These are phyloP conservation scores for Rhea americana DNA, from an alignment of 2,113 vertebrate genomes.

Conservation along the genomic window DNA sequence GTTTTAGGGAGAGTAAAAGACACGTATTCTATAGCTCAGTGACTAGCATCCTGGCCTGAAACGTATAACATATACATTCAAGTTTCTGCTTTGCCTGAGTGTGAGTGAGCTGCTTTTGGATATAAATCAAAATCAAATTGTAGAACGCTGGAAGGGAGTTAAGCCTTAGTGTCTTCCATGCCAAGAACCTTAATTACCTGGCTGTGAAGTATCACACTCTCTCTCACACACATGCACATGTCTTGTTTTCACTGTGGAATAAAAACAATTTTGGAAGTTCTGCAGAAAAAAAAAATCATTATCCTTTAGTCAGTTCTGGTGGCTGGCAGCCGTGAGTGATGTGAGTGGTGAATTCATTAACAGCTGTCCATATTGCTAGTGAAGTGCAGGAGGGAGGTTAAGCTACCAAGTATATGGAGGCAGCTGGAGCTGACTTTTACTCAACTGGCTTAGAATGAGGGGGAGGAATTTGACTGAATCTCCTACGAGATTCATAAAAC, in stretches of 20 bases:
- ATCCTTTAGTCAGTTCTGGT: not conserved
- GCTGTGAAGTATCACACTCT: not conserved
- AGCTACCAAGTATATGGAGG: not conserved
- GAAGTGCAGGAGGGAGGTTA: not conserved
- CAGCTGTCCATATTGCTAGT: not conserved
- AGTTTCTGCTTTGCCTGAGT: slow-evolving; percentile 10
- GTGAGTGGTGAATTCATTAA: not conserved
- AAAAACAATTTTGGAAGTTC: not conserved
- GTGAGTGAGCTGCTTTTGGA: slow-evolving; percentile 48
- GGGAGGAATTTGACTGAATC: not conserved
- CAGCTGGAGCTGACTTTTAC: not conserved
- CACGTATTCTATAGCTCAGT: not conserved
- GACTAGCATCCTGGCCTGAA: slow-evolving; percentile 9
- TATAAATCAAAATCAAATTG: slow-evolving; percentile 46
- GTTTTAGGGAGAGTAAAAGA: slow-evolving; percentile 9
- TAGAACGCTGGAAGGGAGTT: slow-evolving; percentile 23
- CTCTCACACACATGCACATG: rapidly evolving
- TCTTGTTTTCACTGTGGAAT: not conserved
- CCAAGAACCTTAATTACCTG: slow-evolving; percentile 55
- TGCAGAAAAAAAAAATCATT: not conserved
- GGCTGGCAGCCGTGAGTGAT: not conserved
- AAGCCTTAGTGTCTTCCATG: not conserved
- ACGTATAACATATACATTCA: not conserved
- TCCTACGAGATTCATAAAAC: rapidly evolving
- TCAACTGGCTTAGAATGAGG: not conserved